These are phyloP conservation scores for Phodopus roborovskii DNA, from an alignment of 2,113 vertebrate genomes.

Conservation along the genomic window DNA sequence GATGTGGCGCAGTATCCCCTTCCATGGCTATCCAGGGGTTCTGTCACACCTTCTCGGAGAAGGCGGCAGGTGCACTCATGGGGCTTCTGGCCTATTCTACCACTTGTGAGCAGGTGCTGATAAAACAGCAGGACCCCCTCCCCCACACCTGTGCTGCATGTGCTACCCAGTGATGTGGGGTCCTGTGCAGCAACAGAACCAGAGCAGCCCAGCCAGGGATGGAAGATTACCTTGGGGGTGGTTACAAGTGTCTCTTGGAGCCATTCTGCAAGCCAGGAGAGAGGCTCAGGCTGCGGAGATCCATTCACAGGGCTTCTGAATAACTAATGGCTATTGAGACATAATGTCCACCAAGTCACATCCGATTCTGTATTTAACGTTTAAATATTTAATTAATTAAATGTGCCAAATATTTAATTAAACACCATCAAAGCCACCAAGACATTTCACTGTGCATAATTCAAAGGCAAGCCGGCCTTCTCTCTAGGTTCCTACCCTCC, in stretches of 20 bases:
- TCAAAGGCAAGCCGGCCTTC: slow-evolving; percentile 75
- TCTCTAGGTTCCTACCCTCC: not conserved
- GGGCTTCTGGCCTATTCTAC: not conserved
- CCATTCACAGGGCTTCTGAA: slow-evolving; percentile 81
- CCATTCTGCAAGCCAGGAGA: slow-evolving; percentile 77
- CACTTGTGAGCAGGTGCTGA: not conserved
- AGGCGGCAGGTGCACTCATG: not conserved
- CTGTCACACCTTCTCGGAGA: not conserved
- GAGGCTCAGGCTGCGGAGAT: slow-evolving; percentile 62
- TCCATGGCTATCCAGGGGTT: not conserved
- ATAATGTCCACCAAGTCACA: slow-evolving; percentile 86
- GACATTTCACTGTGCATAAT: slow-evolving; percentile 83
- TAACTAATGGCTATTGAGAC: slow-evolving; percentile 87
- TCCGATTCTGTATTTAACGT: slow-evolving; percentile 87
- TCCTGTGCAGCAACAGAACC: slow-evolving; percentile 38
- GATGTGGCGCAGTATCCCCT: accelerated
- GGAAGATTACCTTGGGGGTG: slow-evolving; percentile 83
- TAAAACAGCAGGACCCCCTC: not conserved
- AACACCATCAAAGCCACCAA: slow-evolving; percentile 84
- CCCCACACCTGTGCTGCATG: not conserved
- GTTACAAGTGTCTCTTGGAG: slow-evolving; percentile 83
- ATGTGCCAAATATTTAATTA: slow-evolving; percentile 89
- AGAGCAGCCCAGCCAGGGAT: slow-evolving; percentile 74
- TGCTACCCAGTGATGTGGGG: not conserved
- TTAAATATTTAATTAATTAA: slow-evolving; percentile 90